phyloP scores from a whole-genome alignment of 2,888 invertebrate species.

The Thera obeliscata region DNA sequence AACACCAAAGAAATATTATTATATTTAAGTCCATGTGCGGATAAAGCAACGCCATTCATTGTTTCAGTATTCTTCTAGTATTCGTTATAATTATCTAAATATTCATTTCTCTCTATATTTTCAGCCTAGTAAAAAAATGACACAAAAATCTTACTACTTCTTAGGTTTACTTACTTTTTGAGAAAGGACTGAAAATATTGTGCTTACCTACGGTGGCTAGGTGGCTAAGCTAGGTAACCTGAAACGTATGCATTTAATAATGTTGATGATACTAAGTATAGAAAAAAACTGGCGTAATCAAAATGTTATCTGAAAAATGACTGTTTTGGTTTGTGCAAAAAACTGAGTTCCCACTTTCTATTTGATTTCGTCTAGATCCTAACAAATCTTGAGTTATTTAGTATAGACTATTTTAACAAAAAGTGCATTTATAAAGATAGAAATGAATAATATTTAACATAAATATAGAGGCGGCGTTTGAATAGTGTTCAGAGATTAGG shows the following conservation, averaged over 20 bases:
- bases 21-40: conserved; percentile 66
- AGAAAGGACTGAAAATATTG: conserved; percentile 9
- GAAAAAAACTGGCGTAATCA: neutral
- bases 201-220: neutral
- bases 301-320: neutral
- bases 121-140: conserved; percentile 8
- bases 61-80: conserved; percentile 79
- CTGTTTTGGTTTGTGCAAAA: neutral
- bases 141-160: conserved; percentile 11
- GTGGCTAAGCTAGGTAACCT: neutral
- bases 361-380: conserved; percentile 21
- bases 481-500: conserved; percentile 75
- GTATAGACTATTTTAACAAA: conserved; percentile 71
- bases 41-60: conserved; percentile 71
- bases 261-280: conserved; percentile 1
- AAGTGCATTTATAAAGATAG: conserved; percentile 83
- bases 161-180: conserved; percentile 11
- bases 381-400: conserved; percentile 53
- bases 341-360: conserved; percentile 8
- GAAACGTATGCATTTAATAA: conserved; percentile 21
- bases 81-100: conserved; percentile 53
- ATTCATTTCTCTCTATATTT: conserved; percentile 39
- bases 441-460: conserved; percentile 67
- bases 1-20: conserved; percentile 82
- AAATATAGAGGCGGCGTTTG: conserved; percentile 68